Conservation (phyloP, 2,113 vertebrate genomes). For the Amphiprion percula region DNA sequence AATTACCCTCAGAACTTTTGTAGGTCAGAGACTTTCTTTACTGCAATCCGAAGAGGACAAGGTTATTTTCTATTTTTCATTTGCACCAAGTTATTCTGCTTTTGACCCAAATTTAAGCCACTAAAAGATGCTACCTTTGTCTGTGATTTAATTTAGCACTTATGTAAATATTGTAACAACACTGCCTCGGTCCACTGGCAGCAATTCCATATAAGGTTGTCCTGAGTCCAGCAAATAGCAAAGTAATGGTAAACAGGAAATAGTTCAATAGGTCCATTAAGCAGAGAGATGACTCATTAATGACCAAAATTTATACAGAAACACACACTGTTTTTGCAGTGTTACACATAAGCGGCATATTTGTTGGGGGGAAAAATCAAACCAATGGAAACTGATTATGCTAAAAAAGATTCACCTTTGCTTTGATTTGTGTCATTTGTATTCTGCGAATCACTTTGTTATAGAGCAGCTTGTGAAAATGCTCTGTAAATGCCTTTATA, state of each 20-base stretch:
- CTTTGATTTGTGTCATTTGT: conserved; percentile 62
- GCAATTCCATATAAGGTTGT: conserved; percentile 65
- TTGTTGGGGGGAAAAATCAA: conserved; percentile 26
- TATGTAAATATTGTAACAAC: conserved; percentile 48
- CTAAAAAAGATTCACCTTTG: conserved; percentile 44
- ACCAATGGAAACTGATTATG: conserved; percentile 46
- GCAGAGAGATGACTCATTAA: conserved; percentile 77
- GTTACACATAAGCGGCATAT: conserved; percentile 38
- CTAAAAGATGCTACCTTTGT: conserved; percentile 26
- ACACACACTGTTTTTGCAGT: conserved; percentile 28
- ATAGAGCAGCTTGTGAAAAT: conserved; percentile 44
- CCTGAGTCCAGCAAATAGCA: conserved; percentile 58
- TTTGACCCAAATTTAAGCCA: conserved; percentile 24
- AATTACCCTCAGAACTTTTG: conserved; percentile 23
- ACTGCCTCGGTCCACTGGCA: conserved; percentile 17
- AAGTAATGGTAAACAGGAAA: conserved; percentile 80
- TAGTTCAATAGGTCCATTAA: conserved; percentile 74
- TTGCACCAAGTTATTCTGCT: conserved; percentile 17
- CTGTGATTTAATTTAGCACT: conserved; percentile 53
- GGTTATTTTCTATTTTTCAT: conserved; percentile 2
- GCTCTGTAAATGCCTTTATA: conserved; percentile 60
- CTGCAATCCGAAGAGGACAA: neutral
- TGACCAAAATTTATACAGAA: conserved; percentile 61
- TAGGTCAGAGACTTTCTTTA: conserved; percentile 21
- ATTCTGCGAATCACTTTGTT: conserved; percentile 43